Evolutionary conservation across 1,140 invertebrate genomes (phyloP).

Genomic region (Procambarus virginalis): DNA sequence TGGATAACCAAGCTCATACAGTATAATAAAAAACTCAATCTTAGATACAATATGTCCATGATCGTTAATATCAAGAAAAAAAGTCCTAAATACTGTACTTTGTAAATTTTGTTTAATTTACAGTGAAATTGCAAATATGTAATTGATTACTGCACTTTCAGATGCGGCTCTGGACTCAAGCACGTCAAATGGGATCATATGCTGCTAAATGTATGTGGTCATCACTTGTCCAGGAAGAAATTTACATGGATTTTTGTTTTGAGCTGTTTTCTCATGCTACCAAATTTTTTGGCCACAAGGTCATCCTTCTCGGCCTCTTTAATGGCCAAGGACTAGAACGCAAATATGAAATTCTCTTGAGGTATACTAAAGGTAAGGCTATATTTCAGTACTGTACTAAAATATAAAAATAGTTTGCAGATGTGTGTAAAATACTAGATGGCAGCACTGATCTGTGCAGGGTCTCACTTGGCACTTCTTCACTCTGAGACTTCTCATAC

Average conservation of each 20-base stretch:
- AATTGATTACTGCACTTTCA: constrained; percentile 73
- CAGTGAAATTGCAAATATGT: too few relatives aligned
- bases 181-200: constrained; percentile 96
- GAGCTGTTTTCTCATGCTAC: constrained; percentile 98
- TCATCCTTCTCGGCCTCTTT: constrained; percentile 93
- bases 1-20: too few relatives aligned
- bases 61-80: too few relatives aligned
- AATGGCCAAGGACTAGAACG: constrained; percentile 91
- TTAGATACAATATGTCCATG: too few relatives aligned
- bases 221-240: constrained; percentile 71
- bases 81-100: too few relatives aligned
- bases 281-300: constrained; percentile 94
- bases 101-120: too few relatives aligned
- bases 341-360: constrained; percentile 90
- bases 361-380: constrained; percentile 83
- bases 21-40: too few relatives aligned
- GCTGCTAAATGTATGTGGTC: constrained; percentile 92
- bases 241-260: constrained; percentile 90
- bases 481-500: too few relatives aligned
- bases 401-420: neutral
- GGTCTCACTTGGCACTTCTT: too few relatives aligned
- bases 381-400: neutral
- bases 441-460: too few relatives aligned
- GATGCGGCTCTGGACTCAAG: constrained; percentile 98
- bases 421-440: neutral